These are phyloP conservation scores for Glyphotaelius pellucidus DNA, from an alignment of 2,888 invertebrate species.

Conservation along the genomic window DNA sequence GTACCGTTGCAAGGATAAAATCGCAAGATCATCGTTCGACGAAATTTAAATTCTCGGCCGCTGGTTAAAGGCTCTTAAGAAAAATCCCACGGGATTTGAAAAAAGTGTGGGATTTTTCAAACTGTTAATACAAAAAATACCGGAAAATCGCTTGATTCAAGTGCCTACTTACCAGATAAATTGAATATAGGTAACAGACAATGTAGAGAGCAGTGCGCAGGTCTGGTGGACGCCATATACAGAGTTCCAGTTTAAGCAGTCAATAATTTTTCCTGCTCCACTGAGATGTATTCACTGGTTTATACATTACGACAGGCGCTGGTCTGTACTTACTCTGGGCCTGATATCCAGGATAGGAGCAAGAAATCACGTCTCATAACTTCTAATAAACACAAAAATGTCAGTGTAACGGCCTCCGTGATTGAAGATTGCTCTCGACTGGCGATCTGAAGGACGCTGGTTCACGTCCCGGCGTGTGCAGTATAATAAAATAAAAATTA, in stretches of 20 bases:
- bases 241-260: not conserved
- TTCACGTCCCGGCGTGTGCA: too few species aligned
- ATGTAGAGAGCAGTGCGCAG: not conserved
- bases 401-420: too few species aligned
- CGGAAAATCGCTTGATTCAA: not conserved
- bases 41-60: too few species aligned
- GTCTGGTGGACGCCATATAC: slow-evolving; percentile 3
- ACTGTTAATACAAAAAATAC: not conserved
- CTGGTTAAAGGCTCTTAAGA: too few species aligned
- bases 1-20: too few species aligned
- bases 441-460: too few species aligned
- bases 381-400: not conserved
- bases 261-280: slow-evolving; percentile 14
- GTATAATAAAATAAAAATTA: too few species aligned
- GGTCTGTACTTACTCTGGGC: not conserved
- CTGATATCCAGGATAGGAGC: not conserved
- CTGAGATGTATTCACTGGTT: slow-evolving; percentile 8
- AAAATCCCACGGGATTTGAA: too few species aligned
- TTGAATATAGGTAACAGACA: not conserved
- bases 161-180: not conserved
- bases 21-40: too few species aligned
- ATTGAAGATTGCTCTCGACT: too few species aligned
- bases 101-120: not conserved
- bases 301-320: not conserved
- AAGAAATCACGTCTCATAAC: not conserved